phyloP scores from a whole-genome alignment of 2,113 vertebrate species.

The Antechinus flavipes region DNA sequence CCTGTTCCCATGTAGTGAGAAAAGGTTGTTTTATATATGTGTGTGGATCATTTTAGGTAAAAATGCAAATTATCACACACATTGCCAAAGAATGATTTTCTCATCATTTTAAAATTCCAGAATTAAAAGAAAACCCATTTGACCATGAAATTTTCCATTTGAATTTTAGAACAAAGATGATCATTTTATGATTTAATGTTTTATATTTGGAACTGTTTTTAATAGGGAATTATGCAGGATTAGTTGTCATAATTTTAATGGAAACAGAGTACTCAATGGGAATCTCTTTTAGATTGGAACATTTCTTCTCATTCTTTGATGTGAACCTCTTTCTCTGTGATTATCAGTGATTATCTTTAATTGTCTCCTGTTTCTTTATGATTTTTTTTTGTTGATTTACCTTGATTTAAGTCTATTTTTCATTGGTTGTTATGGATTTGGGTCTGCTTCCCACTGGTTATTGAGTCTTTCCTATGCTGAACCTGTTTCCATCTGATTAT shows the following conservation, averaged over 20 bases:
- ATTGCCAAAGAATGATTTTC: constrained; percentile 12
- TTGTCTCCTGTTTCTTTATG: constrained; percentile 48
- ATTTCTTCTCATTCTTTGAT: constrained; percentile 33
- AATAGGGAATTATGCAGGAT: background rate
- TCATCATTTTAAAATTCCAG: background rate
- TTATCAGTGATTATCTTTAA: constrained; percentile 73
- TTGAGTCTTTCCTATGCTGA: constrained; percentile 73
- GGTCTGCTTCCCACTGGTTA: constrained; percentile 75
- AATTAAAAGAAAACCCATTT: constrained; percentile 2
- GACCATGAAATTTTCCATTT: background rate
- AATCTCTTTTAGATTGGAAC: background rate
- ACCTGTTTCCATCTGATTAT: constrained; percentile 81
- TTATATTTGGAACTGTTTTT: background rate
- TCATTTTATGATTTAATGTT: background rate
- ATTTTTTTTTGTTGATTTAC: constrained; percentile 72
- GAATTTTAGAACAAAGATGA: constrained; percentile 27
- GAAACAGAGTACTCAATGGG: constrained; percentile 7
- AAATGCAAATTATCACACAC: background rate
- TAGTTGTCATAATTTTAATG: constrained; percentile 32
- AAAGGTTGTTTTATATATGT: background rate
- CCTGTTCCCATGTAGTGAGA: constrained; percentile 11
- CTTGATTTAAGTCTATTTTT: constrained; percentile 74
- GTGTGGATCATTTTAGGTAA: background rate
- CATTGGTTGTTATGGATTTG: constrained; percentile 74
- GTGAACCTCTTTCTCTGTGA: constrained; percentile 64